Conservation (phyloP, 2,113 vertebrate genomes). For the Dipodomys merriami region DNA sequence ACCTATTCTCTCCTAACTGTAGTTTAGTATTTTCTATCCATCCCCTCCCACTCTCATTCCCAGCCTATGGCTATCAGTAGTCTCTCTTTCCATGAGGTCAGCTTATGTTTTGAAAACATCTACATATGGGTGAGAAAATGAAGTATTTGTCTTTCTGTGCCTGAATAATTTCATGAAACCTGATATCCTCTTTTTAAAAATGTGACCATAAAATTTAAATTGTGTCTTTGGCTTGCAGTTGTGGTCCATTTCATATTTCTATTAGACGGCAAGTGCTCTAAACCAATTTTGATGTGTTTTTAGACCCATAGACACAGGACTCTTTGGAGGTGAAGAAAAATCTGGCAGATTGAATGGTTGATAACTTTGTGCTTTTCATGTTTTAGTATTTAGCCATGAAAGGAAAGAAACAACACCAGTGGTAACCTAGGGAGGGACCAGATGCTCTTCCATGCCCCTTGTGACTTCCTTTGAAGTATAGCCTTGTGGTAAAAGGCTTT, state of each 20-base stretch:
- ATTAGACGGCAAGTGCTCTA: neutral
- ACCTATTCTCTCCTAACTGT: neutral
- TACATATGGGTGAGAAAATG: neutral
- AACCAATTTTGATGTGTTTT: neutral
- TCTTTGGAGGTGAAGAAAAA: neutral
- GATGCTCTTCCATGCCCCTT: neutral
- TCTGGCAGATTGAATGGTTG: neutral
- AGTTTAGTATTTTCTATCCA: neutral
- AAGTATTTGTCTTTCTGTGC: neutral
- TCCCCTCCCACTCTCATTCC: no score
- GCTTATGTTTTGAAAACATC: neutral
- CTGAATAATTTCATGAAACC: slow-evolving; percentile 26
- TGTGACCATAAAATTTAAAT: neutral
- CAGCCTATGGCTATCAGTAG: no score
- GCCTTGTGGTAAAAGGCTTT: slow-evolving; percentile 17
- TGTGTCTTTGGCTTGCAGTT: neutral
- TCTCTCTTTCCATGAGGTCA: neutral
- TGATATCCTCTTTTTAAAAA: neutral
- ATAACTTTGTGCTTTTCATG: slow-evolving; percentile 11
- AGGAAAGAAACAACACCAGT: neutral
- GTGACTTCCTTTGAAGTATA: slow-evolving; percentile 33
- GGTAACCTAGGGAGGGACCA: slow-evolving; percentile 27
- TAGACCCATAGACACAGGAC: neutral
- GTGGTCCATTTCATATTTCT: neutral
- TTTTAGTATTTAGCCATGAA: slow-evolving; percentile 51